These are phyloP conservation scores for Euglossa dilemma DNA, from an alignment of 1,140 invertebrate species.

Conservation along the genomic window DNA sequence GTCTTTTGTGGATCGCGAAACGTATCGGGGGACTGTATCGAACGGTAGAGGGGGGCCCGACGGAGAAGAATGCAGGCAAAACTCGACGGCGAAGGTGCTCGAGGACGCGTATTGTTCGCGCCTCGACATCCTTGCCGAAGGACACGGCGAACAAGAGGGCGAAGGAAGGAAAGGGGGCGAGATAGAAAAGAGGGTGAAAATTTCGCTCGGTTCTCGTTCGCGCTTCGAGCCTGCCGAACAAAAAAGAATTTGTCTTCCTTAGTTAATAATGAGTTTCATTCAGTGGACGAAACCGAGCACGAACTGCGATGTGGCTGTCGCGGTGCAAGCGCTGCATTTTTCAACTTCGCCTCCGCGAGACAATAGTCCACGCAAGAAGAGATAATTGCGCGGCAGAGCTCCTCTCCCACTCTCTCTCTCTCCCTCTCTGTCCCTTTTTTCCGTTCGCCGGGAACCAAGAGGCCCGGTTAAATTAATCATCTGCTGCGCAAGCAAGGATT, in stretches of 20 bases:
- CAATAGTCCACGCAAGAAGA: constrained; percentile 51
- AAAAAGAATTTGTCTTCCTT: constrained; percentile 46
- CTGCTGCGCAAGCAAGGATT: constrained; percentile 51
- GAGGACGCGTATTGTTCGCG: constrained; percentile 38
- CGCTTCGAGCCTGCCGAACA: constrained; percentile 17
- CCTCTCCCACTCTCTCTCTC: not conserved
- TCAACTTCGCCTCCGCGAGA: constrained; percentile 46
- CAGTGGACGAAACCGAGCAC: constrained; percentile 36
- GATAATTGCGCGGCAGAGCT: constrained; percentile 37
- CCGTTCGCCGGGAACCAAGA: not conserved
- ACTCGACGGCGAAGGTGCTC: constrained; percentile 7
- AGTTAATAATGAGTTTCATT: constrained; percentile 53
- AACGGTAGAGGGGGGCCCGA: not conserved
- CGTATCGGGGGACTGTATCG: constrained; percentile 21
- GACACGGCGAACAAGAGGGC: not conserved
- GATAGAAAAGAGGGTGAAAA: not conserved
- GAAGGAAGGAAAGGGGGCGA: not conserved
- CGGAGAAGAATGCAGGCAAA: constrained; percentile 18
- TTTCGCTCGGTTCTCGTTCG: constrained; percentile 40
- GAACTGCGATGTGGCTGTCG: constrained; percentile 37
- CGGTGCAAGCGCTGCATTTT: constrained; percentile 54
- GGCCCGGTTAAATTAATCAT: constrained; percentile 50
- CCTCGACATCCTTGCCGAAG: constrained; percentile 29
- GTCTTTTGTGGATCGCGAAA: constrained; percentile 33
- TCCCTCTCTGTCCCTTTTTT: not conserved